Conservation (phyloP, 2,888 invertebrate genomes). For the Caenorhabditis parvicauda region DNA sequence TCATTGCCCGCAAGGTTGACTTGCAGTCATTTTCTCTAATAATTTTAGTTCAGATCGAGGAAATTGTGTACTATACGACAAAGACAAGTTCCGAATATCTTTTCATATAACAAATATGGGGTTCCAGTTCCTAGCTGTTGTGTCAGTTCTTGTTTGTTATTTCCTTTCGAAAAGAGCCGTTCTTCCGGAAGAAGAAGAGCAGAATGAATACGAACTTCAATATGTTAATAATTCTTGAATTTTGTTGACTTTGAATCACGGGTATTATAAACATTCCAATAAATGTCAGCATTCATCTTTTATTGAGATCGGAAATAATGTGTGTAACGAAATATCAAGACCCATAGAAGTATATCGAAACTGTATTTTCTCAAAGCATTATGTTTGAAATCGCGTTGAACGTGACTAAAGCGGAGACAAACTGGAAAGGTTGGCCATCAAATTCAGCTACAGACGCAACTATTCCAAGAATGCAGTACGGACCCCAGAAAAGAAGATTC, state of each 20-base stretch:
- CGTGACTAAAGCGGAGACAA: constrained; percentile 37
- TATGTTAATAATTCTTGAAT: too few relatives aligned
- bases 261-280: too few relatives aligned
- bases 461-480: constrained; percentile 39
- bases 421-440: constrained; percentile 32
- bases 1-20: constrained; percentile 38
- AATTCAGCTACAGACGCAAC: constrained; percentile 27
- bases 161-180: constrained; percentile 31
- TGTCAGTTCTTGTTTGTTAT: constrained; percentile 37
- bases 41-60: constrained; percentile 32
- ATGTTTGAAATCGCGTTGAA: constrained; percentile 46
- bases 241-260: too few relatives aligned
- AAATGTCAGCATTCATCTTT: too few relatives aligned
- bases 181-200: constrained; percentile 42
- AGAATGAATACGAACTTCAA: constrained; percentile 13
- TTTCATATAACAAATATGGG: constrained; percentile 46
- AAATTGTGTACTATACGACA: constrained; percentile 53
- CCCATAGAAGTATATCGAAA: too few relatives aligned
- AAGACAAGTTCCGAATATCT: constrained; percentile 35
- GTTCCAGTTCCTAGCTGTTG: constrained; percentile 36
- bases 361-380: too few relatives aligned
- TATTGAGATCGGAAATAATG: too few relatives aligned
- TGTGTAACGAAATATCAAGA: too few relatives aligned
- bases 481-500: constrained; percentile 45
- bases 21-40: background rate